These are phyloP conservation scores for Pyrrhosoma nymphula DNA, from an alignment of 2,888 invertebrate genomes.

Conservation along the genomic window DNA sequence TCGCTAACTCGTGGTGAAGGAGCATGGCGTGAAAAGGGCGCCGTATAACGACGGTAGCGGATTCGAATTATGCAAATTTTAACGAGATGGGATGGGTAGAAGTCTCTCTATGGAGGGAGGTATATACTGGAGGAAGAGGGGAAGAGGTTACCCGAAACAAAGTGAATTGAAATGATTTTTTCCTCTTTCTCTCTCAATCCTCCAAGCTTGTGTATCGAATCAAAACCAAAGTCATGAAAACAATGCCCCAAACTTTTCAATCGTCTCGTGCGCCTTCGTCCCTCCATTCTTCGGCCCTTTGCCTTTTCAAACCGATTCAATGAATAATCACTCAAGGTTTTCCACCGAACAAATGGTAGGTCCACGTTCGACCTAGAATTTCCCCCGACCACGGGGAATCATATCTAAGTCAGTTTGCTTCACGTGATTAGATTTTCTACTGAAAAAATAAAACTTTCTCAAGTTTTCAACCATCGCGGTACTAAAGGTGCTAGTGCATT, in stretches of 20 bases:
- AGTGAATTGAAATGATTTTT: background rate
- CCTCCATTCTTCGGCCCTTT: background rate
- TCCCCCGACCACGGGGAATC: too few relatives aligned
- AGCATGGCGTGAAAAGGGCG: constrained; percentile 1
- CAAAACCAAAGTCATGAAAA: background rate
- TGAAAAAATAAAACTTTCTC: too few relatives aligned
- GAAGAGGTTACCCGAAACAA: background rate
- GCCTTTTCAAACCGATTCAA: too few relatives aligned
- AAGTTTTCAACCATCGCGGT: too few relatives aligned
- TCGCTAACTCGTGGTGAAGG: constrained; percentile 7
- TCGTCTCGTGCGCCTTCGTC: background rate
- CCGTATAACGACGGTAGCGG: background rate
- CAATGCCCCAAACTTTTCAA: background rate
- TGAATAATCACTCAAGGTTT: too few relatives aligned
- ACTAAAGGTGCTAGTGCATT: too few relatives aligned
- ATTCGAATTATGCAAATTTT: constrained; percentile 12
- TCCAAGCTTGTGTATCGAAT: background rate
- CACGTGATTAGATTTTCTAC: too few relatives aligned
- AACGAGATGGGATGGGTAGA: background rate
- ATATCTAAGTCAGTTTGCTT: too few relatives aligned
- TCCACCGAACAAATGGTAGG: too few relatives aligned
- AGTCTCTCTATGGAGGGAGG: background rate
- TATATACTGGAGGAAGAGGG: background rate
- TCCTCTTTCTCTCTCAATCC: background rate
- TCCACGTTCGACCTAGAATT: too few relatives aligned